Conservation (phyloP, 2,113 vertebrate genomes). For the Prolemur simus region DNA sequence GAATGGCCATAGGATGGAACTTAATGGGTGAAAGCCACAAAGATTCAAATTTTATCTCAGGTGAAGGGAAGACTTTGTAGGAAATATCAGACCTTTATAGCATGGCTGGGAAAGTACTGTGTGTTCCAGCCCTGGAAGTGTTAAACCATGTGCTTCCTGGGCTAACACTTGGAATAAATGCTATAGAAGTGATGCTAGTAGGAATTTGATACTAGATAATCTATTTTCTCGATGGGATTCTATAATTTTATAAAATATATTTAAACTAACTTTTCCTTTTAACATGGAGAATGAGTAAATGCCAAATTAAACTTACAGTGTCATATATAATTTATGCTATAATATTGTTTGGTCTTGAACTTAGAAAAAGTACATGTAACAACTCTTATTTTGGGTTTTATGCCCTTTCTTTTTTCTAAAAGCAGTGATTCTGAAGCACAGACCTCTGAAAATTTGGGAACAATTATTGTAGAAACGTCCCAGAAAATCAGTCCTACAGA, state of each 20-base stretch:
- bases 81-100: background rate
- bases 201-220: background rate
- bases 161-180: background rate
- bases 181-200: background rate
- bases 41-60: constrained; percentile 13
- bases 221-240: constrained; percentile 27
- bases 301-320: background rate
- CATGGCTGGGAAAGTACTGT: background rate
- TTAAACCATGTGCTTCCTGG: background rate
- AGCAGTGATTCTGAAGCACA: constrained; percentile 82
- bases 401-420: background rate
- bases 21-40: background rate
- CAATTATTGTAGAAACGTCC: constrained; percentile 73
- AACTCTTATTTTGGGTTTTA: constrained; percentile 21
- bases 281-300: background rate
- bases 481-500: constrained; percentile 64
- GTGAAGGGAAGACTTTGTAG: background rate
- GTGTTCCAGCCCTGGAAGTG: background rate
- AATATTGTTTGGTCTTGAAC: background rate
- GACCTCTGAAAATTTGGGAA: constrained; percentile 74
- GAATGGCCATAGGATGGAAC: background rate
- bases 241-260: constrained; percentile 37
- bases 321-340: background rate
- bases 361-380: background rate
- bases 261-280: background rate